A percentile compares a stretch with the other conserved stretches of the same genome.
phyloP scores from a whole-genome alignment of 2,888 invertebrate species.

The Xanthostigma xanthostigma region DNA sequence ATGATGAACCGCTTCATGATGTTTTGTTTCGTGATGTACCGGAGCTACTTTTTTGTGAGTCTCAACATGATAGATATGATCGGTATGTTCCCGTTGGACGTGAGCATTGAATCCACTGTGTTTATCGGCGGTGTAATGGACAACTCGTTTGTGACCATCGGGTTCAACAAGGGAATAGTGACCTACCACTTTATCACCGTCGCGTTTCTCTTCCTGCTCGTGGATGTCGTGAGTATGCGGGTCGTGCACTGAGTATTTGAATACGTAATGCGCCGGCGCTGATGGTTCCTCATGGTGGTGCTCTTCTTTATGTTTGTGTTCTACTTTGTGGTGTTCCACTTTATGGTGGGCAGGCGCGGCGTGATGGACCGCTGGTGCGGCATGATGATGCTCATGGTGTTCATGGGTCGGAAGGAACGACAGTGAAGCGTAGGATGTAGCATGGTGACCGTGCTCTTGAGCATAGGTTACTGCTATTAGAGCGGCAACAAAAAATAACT shows the following conservation, averaged over 20 bases:
- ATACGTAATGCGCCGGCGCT: constrained; percentile 17
- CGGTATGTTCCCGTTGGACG: background rate
- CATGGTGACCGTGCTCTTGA: background rate
- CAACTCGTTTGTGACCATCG: background rate
- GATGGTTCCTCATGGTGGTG: background rate
- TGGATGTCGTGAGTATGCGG: constrained; percentile 18
- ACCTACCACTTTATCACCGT: constrained; percentile 18
- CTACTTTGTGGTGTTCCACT: background rate
- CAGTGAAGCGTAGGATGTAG: no score
- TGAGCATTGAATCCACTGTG: constrained; percentile 1
- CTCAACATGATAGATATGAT: no score
- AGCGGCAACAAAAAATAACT: background rate
- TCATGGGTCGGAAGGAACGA: no score
- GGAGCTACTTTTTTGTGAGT: constrained; percentile 14
- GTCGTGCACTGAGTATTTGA: constrained; percentile 18
- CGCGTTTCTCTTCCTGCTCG: constrained; percentile 17
- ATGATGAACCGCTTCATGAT: background rate
- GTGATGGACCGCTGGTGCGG: background rate
- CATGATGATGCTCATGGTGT: background rate
- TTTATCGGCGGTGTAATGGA: constrained; percentile 1
- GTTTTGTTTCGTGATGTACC: background rate
- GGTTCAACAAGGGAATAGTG: constrained; percentile 12
- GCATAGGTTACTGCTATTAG: background rate
- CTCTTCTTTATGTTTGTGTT: constrained; percentile 20
- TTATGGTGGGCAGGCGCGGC: background rate